Evolutionary conservation across 1,140 invertebrate species (phyloP).

Genomic region (Panulirus ornatus): DNA sequence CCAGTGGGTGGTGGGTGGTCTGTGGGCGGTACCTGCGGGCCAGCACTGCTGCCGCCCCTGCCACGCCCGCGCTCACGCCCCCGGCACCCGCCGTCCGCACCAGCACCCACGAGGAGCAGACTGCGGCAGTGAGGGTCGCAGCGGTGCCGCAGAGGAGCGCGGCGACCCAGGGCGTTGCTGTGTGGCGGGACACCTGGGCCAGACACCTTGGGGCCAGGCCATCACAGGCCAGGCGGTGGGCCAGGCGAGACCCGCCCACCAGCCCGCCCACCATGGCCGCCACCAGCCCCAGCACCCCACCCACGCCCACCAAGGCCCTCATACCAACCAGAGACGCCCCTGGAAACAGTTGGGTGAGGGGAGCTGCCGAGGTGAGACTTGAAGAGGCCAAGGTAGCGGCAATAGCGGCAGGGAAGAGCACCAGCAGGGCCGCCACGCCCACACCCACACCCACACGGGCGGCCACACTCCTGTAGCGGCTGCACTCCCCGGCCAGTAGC

Average conservation of each 20-base stretch:
- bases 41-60: conserved; percentile 55
- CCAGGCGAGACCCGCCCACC: conserved; percentile 42
- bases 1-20: not conserved
- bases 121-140: conserved; percentile 41
- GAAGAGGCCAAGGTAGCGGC: conserved; percentile 48
- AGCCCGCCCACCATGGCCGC: conserved; percentile 43
- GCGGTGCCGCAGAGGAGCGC: conserved; percentile 43
- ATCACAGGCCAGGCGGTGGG: conserved; percentile 48
- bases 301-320: conserved; percentile 58
- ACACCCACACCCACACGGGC: conserved; percentile 42
- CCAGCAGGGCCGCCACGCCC: conserved; percentile 46
- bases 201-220: conserved; percentile 44
- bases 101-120: conserved; percentile 49
- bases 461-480: conserved; percentile 24
- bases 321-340: conserved; percentile 56
- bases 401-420: conserved; percentile 43
- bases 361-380: conserved; percentile 17
- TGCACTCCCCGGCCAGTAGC: conserved; percentile 53
- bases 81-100: conserved; percentile 56
- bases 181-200: conserved; percentile 5
- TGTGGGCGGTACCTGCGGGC: conserved; percentile 54
- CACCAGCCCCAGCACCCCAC: conserved; percentile 62
- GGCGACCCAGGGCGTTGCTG: conserved; percentile 56
- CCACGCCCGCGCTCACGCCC: conserved; percentile 47
- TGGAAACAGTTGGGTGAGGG: conserved; percentile 50